Percentiles rank a stretch among this genome's conserved stretches.
Evolutionary conservation across 1,140 invertebrate genomes (phyloP).

Genomic region (Chironomus tepperi): DNA sequence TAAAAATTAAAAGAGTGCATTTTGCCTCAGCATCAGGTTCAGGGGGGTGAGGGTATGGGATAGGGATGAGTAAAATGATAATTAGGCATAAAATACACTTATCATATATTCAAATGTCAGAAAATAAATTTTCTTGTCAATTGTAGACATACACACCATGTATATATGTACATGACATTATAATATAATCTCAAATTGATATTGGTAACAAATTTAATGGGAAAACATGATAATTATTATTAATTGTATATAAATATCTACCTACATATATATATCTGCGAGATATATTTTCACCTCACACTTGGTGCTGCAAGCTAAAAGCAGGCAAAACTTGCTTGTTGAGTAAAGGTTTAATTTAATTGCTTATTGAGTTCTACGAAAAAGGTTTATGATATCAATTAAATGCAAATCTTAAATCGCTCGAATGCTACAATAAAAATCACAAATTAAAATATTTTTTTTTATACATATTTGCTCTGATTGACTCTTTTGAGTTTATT

Average conservation of each 20-base stretch:
- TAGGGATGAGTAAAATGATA: background rate
- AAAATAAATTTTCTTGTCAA: background rate
- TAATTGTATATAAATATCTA: constrained; percentile 10
- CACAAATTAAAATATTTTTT: background rate
- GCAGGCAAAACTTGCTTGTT: no score
- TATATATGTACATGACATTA: background rate
- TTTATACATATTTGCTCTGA: no score
- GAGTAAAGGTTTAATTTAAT: constrained; percentile 1
- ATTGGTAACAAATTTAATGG: background rate
- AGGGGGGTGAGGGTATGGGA: no score
- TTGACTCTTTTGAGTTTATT: no score
- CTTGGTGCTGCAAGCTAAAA: background rate
- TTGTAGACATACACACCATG: no score
- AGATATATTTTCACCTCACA: background rate
- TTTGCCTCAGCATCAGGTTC: no score
- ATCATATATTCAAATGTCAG: background rate
- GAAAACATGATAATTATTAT: background rate
- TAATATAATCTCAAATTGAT: background rate
- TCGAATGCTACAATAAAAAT: background rate
- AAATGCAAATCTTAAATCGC: background rate
- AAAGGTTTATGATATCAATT: constrained; percentile 9
- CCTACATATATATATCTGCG: background rate
- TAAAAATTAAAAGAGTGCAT: constrained; percentile 2
- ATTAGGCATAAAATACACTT: background rate
- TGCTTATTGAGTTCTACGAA: background rate